Percentiles rank a stretch among this genome's conserved stretches.
Evolutionary conservation across 2,113 vertebrate species (phyloP).

Genomic region (Rhineura floridana): DNA sequence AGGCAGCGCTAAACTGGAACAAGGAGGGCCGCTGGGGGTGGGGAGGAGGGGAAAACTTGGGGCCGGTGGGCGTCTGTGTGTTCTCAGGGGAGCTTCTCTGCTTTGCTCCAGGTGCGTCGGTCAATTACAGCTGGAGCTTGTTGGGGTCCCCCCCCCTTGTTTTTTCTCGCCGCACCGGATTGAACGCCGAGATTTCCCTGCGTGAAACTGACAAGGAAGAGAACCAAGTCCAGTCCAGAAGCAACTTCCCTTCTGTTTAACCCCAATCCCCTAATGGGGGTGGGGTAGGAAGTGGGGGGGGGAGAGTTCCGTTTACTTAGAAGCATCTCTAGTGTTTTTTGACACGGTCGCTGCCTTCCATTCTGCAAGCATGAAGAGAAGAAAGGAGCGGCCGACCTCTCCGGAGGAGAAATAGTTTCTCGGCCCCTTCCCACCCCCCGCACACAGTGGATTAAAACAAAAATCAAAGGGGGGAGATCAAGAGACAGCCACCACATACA

Average conservation of each 20-base stretch:
- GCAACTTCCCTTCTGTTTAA: neutral
- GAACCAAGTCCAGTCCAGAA: neutral
- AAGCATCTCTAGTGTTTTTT: too few species aligned
- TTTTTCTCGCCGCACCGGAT: neutral
- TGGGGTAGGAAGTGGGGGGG: neutral
- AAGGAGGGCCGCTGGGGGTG: neutral
- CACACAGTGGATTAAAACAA: neutral
- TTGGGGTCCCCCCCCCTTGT: too few species aligned
- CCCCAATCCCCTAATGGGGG: neutral
- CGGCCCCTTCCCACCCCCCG: neutral
- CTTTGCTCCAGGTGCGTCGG: neutral
- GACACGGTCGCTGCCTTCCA: neutral
- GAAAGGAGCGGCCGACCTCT: neutral
- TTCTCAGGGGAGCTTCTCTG: neutral
- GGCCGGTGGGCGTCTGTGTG: neutral
- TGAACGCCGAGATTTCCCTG: neutral
- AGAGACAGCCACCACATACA: constrained; percentile 25
- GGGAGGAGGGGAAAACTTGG: neutral
- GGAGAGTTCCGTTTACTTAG: neutral
- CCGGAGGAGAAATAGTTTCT: too few species aligned
- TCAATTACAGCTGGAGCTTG: too few species aligned
- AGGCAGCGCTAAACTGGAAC: constrained; percentile 30
- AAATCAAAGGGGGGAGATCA: neutral
- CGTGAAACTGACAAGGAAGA: neutral
- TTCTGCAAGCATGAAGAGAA: neutral